Conservation (phyloP, 1,140 invertebrate species). For the Nephila pilipes region DNA sequence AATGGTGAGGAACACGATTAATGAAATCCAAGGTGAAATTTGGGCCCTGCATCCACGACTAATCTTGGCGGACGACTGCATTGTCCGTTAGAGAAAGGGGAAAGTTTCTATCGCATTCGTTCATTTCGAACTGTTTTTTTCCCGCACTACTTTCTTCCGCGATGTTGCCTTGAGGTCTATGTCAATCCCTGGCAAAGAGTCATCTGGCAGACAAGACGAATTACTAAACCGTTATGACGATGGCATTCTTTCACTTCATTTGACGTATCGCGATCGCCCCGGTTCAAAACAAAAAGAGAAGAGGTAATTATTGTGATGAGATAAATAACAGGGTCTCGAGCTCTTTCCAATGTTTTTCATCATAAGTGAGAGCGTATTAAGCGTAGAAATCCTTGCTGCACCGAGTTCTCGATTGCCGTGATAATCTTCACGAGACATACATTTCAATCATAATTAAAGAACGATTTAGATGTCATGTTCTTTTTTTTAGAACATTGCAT, state of each 20-base stretch:
- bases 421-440: too few species aligned
- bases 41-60: neutral
- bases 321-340: neutral
- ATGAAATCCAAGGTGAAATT: slow-evolving; percentile 24
- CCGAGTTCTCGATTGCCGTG: too few species aligned
- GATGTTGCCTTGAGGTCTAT: slow-evolving; percentile 56
- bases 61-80: slow-evolving; percentile 9
- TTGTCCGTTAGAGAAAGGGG: slow-evolving; percentile 59
- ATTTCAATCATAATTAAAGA: too few species aligned
- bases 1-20: neutral
- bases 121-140: slow-evolving; percentile 29
- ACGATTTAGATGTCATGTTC: too few species aligned
- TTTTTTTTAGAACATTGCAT: too few species aligned
- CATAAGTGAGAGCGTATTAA: too few species aligned
- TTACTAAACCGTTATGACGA: slow-evolving; percentile 47
- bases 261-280: slow-evolving; percentile 55
- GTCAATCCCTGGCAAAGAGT: slow-evolving; percentile 68
- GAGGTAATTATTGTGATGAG: slow-evolving; percentile 19
- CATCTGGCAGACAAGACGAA: slow-evolving; percentile 67
- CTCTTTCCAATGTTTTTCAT: neutral
- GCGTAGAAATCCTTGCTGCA: too few species aligned
- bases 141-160: slow-evolving; percentile 21
- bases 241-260: slow-evolving; percentile 42
- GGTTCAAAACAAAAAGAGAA: slow-evolving; percentile 18
- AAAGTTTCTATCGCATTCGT: slow-evolving; percentile 47